Evolutionary conservation across 1,140 invertebrate species (phyloP).

Genomic region (Diuraphis noxia): DNA sequence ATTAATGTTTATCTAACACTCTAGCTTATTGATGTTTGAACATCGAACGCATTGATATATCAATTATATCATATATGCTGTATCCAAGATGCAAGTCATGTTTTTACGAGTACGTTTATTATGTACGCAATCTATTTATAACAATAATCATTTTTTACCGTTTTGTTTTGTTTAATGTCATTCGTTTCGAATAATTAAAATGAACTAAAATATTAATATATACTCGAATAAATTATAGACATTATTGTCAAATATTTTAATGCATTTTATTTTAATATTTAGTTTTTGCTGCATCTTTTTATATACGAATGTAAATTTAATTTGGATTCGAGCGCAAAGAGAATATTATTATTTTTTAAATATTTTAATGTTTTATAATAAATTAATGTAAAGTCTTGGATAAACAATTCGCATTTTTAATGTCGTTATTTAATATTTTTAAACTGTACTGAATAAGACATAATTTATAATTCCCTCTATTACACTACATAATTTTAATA

Average conservation of each 20-base stretch:
- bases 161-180: neutral
- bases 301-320: neutral
- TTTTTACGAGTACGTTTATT: neutral
- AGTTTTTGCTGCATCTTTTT: neutral
- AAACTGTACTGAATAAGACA: neutral
- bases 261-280: neutral
- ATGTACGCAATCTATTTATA: neutral
- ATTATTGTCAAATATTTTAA: conserved; percentile 7
- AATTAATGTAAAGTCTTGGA: neutral
- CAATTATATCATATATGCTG: no score
- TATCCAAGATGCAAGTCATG: no score
- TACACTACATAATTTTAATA: conserved; percentile 1
- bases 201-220: neutral
- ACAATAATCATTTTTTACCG: neutral
- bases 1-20: neutral
- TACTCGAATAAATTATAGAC: neutral
- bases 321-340: neutral
- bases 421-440: neutral
- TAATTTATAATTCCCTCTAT: conserved; percentile 10
- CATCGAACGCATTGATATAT: no score
- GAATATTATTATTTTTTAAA: neutral
- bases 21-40: neutral
- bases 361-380: neutral
- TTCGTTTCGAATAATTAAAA: neutral
- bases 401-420: neutral